Percentiles rank a stretch among this genome's conserved stretches.
phyloP scores from a whole-genome alignment of 2,113 vertebrate species.

The Oophaga pumilio region DNA sequence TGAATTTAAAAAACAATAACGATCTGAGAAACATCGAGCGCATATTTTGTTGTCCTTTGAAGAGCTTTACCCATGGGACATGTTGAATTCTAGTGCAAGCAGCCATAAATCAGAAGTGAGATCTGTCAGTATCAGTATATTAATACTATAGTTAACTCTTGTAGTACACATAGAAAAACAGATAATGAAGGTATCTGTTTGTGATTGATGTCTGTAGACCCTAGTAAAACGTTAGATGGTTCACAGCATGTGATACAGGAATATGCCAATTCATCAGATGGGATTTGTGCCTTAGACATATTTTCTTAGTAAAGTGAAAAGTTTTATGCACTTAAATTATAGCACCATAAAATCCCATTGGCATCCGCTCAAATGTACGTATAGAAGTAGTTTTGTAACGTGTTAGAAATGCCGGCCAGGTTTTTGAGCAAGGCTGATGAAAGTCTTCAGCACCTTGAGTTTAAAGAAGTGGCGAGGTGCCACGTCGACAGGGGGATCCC shows the following conservation, averaged over 20 bases:
- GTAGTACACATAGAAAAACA: not conserved
- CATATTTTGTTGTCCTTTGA: conserved; percentile 36
- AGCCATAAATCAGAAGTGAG: conserved; percentile 17
- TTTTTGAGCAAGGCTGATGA: not conserved
- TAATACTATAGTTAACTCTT: conserved; percentile 17
- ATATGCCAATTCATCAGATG: conserved; percentile 20
- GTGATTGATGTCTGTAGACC: not conserved
- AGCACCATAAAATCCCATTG: conserved; percentile 16
- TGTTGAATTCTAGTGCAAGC: conserved; percentile 16
- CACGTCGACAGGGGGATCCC: not conserved
- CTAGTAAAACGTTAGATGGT: not conserved
- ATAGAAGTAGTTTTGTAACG: conserved; percentile 5
- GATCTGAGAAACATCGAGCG: conserved; percentile 43
- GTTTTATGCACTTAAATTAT: conserved; percentile 1
- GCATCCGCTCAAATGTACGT: not conserved
- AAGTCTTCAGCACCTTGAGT: not conserved
- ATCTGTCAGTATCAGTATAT: conserved; percentile 2
- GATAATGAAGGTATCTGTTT: not conserved
- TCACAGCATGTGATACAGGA: not conserved
- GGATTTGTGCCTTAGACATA: conserved; percentile 1
- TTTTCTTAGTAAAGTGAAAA: conserved; percentile 13
- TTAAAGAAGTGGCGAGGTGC: not conserved
- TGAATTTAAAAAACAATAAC: conserved; percentile 33
- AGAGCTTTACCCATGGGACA: conserved; percentile 9
- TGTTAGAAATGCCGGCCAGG: not conserved